These are phyloP conservation scores for Hydra vulgaris DNA, from an alignment of 30 jellyfish, hydroid and myxozoan species.

Conservation along the genomic window DNA sequence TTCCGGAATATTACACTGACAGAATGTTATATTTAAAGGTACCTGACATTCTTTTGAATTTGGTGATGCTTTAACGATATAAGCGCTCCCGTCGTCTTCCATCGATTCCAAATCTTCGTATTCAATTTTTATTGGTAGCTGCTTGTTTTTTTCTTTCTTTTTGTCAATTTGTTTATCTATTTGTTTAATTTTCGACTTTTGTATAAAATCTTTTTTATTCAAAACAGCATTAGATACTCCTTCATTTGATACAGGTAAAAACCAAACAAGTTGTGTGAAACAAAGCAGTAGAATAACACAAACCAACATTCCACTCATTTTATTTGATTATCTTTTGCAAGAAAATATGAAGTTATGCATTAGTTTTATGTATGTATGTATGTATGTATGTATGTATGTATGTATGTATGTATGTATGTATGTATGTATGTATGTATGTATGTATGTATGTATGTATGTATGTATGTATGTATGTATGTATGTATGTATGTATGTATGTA, in stretches of 20 bases:
- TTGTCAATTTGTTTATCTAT: background rate
- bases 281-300: background rate
- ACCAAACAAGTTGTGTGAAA: background rate
- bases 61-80: background rate
- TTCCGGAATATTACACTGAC: slow-evolving; percentile 1
- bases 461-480: too few species aligned
- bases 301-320: background rate
- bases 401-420: too few species aligned
- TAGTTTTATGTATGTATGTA: too few species aligned
- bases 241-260: background rate
- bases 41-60: background rate
- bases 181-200: background rate
- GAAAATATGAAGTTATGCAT: too few species aligned
- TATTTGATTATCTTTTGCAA: too few species aligned
- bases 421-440: too few species aligned
- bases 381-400: too few species aligned
- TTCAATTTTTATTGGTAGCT: background rate
- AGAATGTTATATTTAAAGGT: background rate
- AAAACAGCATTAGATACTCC: background rate
- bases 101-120: background rate
- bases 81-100: background rate
- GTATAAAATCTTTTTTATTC: background rate
- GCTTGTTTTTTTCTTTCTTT: background rate
- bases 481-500: too few species aligned
- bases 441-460: too few species aligned